A percentile compares a stretch with the other conserved stretches of the same genome.
phyloP scores from a whole-genome alignment of 92 coral and sea anemone species.

The Bergia sp. region DNA sequence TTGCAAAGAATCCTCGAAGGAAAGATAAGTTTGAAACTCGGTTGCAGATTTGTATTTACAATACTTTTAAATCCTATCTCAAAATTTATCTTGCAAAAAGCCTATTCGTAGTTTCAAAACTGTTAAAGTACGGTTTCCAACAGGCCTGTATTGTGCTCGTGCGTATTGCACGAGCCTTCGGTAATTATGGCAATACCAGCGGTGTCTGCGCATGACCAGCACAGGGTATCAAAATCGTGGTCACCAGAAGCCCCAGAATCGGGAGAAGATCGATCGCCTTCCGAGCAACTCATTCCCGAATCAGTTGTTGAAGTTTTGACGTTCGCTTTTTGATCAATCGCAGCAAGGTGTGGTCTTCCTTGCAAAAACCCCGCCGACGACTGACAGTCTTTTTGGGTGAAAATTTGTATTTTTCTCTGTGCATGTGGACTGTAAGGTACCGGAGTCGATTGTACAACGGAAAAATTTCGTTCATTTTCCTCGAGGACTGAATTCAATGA shows the following conservation, averaged over 20 bases:
- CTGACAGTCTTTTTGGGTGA: not conserved
- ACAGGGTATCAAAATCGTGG: conserved; percentile 38
- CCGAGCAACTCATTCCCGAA: conserved; percentile 14
- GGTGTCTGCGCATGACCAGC: conserved; percentile 43
- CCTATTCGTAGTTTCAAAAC: not conserved
- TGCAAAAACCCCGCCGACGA: not conserved
- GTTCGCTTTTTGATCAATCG: not conserved
- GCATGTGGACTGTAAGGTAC: conserved; percentile 15
- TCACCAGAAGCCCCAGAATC: conserved; percentile 19
- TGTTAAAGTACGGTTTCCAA: conserved; percentile 37
- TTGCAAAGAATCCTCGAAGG: not conserved
- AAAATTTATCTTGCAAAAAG: not conserved
- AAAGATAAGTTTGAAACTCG: not conserved
- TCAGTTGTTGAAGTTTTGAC: not conserved
- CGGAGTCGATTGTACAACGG: not conserved
- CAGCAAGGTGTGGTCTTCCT: not conserved
- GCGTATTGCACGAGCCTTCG: conserved; percentile 20
- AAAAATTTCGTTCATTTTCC: not conserved
- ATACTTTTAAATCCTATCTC: too few relatives aligned
- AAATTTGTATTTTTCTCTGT: not conserved
- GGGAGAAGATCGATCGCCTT: conserved; percentile 1
- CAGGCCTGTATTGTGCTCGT: conserved; percentile 4
- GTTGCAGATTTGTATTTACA: not conserved
- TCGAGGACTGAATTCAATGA: conserved; percentile 16
- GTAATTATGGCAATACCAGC: conserved; percentile 36